phyloP scores from a whole-genome alignment of 2,797 vertebrate genomes.

The Tragelaphus oryx region DNA sequence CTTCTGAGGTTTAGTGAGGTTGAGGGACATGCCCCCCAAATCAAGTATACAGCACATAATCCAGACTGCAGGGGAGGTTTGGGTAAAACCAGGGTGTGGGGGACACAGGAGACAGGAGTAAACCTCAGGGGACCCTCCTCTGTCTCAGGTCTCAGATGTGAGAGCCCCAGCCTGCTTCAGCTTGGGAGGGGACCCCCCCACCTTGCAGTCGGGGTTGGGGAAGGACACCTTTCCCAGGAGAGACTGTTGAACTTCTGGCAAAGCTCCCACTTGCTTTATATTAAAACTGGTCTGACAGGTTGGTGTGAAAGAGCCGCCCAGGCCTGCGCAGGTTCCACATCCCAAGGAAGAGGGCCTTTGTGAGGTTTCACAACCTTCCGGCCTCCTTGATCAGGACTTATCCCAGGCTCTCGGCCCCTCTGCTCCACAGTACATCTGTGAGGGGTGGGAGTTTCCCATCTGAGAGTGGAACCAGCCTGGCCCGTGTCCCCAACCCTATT shows the following conservation, averaged over 20 bases:
- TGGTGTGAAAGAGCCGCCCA: constrained; percentile 11
- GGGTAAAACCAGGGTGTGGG: background rate
- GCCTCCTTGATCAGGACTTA: background rate
- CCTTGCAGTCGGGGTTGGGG: background rate
- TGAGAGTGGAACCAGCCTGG: background rate
- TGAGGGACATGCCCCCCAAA: background rate
- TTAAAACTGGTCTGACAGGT: constrained; percentile 54
- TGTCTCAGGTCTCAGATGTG: background rate
- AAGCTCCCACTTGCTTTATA: background rate
- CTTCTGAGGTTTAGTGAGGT: background rate
- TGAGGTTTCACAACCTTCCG: background rate
- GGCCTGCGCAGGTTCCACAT: background rate
- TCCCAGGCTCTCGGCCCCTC: background rate
- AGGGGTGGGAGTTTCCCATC: background rate
- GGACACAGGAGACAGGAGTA: background rate
- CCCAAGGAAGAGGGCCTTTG: background rate
- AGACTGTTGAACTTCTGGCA: constrained; percentile 12
- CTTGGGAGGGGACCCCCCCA: background rate
- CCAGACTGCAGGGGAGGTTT: background rate
- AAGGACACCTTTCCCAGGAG: background rate
- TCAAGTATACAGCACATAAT: background rate
- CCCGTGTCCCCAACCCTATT: background rate
- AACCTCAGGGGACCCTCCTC: background rate
- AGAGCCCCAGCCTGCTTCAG: background rate
- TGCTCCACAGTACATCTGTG: background rate